Evolutionary conservation across 2,888 invertebrate species (phyloP).

Genomic region (Beris chalybata): DNA sequence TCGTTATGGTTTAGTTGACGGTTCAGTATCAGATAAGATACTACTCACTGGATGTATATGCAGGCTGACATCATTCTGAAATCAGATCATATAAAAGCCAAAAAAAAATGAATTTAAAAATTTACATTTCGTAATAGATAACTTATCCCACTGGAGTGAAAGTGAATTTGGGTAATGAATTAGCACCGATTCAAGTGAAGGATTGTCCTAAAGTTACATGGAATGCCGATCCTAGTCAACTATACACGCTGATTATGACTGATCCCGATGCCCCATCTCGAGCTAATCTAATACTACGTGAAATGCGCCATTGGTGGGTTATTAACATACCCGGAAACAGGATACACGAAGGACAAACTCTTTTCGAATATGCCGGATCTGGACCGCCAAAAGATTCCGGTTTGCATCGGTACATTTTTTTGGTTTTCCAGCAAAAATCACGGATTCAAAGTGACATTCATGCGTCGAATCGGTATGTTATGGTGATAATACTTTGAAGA

Average conservation of each 20-base stretch:
- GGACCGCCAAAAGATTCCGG: slow-evolving; percentile 77
- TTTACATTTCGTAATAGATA: slow-evolving; percentile 2
- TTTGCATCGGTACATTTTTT: slow-evolving; percentile 73
- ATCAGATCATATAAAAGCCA: neutral
- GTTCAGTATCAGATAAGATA: no score
- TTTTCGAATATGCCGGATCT: slow-evolving; percentile 76
- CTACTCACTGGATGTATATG: no score
- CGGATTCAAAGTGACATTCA: slow-evolving; percentile 12
- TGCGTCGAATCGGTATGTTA: slow-evolving; percentile 4
- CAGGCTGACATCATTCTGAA: no score
- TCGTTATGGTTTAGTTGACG: no score
- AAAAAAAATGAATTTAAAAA: neutral
- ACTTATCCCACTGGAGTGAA: slow-evolving; percentile 4
- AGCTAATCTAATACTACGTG: slow-evolving; percentile 74
- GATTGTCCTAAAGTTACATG: slow-evolving; percentile 17
- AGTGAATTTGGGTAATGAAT: slow-evolving; percentile 14
- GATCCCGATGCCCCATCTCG: slow-evolving; percentile 88
- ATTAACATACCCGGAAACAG: slow-evolving; percentile 75
- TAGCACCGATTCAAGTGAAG: slow-evolving; percentile 65
- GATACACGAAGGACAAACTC: slow-evolving; percentile 67
- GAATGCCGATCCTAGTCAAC: slow-evolving; percentile 22
- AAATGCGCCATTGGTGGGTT: slow-evolving; percentile 87
- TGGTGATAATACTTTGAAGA: slow-evolving; percentile 2
- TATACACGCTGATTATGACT: slow-evolving; percentile 44
- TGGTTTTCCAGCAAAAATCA: slow-evolving; percentile 70